Base-by-base conservation (phyloP, 2,888 invertebrate species). In the Pyrocoelia pectoralis region DNA sequence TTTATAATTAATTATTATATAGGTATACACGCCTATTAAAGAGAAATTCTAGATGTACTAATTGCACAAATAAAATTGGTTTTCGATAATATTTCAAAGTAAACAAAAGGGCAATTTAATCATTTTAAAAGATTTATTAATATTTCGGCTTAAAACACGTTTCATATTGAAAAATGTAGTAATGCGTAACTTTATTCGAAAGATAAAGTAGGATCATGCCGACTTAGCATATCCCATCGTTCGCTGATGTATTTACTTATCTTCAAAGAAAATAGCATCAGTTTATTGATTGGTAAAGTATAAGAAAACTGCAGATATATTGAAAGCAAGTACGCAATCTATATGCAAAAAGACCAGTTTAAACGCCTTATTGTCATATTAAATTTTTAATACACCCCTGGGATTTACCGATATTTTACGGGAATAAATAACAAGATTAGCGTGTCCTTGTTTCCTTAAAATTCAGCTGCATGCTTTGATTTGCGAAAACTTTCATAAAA, bases 261-360 rank as follows among this genome's bases (percentile, higher is more conserved):
- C 58, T 55, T 55, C 63, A 58, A 63, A 63, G 58, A 53, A 58
- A 56, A 62, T 49, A 54, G 61, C 52, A 53, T 50, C 53, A 62
- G 62, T n/a, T 18, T 58, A 58, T 59, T 51, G 58, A 58, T 58
- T 57, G 49, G 48, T 12, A 43, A 53, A 55, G 55, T 57, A 58
- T 51, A 53, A 51, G 48, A 65, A 65, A 65, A 60, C 60, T 60
- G 59, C 40, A 63, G 58, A 59, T 64, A 56, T 56, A 65, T 60
- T 56, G 60, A 53, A 64, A 48, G 43, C 58, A 68, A 70, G 69
- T 69, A 66, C 67, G 72, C 68, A 70, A 72, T 72, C 70, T 72
- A 72, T 71, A 72, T 70, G 70, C 69, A 71, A 70, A 72, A 54
- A 61, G 50, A 41, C 52, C 49, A 24, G 28, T 41, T 46, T 59